Evolutionary conservation across 2,888 invertebrate species (phyloP).

Genomic region (Agriopis leucophaearia): DNA sequence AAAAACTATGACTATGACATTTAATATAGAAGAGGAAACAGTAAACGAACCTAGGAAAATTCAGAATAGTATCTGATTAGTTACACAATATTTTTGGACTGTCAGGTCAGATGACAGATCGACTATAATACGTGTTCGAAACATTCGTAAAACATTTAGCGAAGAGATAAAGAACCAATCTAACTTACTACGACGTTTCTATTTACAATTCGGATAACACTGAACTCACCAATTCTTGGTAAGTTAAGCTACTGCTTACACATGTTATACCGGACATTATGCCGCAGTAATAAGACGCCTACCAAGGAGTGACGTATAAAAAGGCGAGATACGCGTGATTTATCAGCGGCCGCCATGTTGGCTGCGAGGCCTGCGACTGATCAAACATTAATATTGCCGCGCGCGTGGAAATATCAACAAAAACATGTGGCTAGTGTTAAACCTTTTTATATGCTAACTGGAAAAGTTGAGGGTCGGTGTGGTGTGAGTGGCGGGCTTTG

Average conservation of each 20-base stretch:
- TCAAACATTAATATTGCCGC: conserved; percentile 61
- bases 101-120: too few species aligned
- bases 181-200: background rate
- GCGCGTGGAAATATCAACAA: conserved; percentile 44
- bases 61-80: too few species aligned
- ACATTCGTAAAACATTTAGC: too few species aligned
- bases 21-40: too few species aligned
- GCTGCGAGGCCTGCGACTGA: conserved; percentile 48
- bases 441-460: background rate
- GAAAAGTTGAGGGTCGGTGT: background rate
- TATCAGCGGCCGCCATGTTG: conserved; percentile 64
- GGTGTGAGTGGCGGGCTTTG: background rate
- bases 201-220: background rate
- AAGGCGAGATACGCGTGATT: conserved; percentile 62
- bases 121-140: too few species aligned
- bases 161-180: background rate
- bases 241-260: conserved; percentile 18
- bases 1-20: too few species aligned
- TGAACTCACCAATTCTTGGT: background rate
- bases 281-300: conserved; percentile 60
- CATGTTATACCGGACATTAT: conserved; percentile 1
- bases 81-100: too few species aligned
- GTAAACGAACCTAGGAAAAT: too few species aligned
- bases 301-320: conserved; percentile 61
- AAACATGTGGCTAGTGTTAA: conserved; percentile 15